Base-by-base conservation (phyloP, 2,113 vertebrate species). In the Ptyas mucosa region DNA sequence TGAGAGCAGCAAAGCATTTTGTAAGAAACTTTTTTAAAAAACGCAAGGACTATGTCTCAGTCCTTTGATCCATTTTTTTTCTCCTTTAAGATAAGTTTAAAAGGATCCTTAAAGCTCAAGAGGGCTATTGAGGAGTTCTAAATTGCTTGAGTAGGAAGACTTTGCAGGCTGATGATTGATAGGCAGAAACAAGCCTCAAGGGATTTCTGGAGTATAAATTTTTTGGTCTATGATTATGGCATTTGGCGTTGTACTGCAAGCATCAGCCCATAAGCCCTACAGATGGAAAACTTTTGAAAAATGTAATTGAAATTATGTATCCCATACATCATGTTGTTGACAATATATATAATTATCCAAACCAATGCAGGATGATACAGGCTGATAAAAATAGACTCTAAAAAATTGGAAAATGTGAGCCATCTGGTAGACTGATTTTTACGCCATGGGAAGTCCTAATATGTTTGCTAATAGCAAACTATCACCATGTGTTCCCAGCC, bases 131-230 rank as follows among this genome's bases (percentile, higher is more conserved):
- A 95, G 96, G 96, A 95, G 94, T 94, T 96, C 94, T 93, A 93
- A 95, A 93, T 54, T 93, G 54, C 64, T 94, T 96, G 94, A 96
- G 93, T 93, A 91, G 81, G 81, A 93, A 93, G 91, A 95, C 94
- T 94, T 94, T 93, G 92, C 93, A 88, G 54, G 29, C 46, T 95
- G 85, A 69, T 95, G 94, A 97, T 12, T 95, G 96, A 90, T 86
- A 85, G 53, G 23, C 55, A 43, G 15, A 95, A 96, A 92, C 1
- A 93, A 92, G 87, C 64, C 88, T 93, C 85, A 92, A 87, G 95
- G 52, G 93, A 95, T 94, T 92, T 94, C 89, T 87, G 88, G 39
- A 94, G 5, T 51, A 91, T 85, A 87, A 94, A 91, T 12, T 1
- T n/a, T 96, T 90, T 95, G 92, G 93, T 61, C 54, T 94, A 54